Evolutionary conservation across 2,797 vertebrate species (phyloP), one percentile per base, ranked within the genome.

Genomic region (Hozukius guyotensis): DNA sequence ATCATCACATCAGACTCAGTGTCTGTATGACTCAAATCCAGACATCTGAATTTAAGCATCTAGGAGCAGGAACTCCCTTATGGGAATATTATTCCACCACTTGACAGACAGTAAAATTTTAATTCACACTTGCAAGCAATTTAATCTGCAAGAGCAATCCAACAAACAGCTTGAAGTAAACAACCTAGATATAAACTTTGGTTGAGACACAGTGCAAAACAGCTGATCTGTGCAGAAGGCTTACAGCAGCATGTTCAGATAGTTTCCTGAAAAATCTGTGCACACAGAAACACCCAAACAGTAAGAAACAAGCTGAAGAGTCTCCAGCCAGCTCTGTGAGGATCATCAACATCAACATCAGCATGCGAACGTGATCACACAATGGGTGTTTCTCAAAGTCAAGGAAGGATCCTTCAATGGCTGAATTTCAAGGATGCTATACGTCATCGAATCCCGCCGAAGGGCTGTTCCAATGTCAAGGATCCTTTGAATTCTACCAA

Each of bases 1-100:
- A 71, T 80, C 59, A 74, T 10, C 7, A 46, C 42, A 75, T 65
- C 52, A 65, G 49, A 77, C 42, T 77, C 27, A 25, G 38, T 64
- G 22, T 80, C 22, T 65, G 53, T n/a, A 29, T 65, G 77, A 85
- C 64, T 86, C 61, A 74, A 66, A 69, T 20, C 8, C 29, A 77
- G 38, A 80, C 55, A 80, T 69, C 31, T 55, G 64, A 78, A 72
- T 66, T 49, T 13, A 32, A 20, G 18, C 25, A 67, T 79, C 31
- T 29, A 34, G 29, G 69, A 72, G 56, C 1, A 0, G 59, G 70
- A 80, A 64, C 67, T 78, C 80, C 71, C 78, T 75, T 11, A 63
- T 75, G 83, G 79, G 77, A 86, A 80, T 82, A 75, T 77, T 80
- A 57, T 71, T 81, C 64, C n/a, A 61, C 46, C 5, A n/a, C 75